Percentiles rank a stretch among this genome's conserved stretches.
Conservation (phyloP, 2,888 invertebrate species). For the Thymelicus acteon region DNA sequence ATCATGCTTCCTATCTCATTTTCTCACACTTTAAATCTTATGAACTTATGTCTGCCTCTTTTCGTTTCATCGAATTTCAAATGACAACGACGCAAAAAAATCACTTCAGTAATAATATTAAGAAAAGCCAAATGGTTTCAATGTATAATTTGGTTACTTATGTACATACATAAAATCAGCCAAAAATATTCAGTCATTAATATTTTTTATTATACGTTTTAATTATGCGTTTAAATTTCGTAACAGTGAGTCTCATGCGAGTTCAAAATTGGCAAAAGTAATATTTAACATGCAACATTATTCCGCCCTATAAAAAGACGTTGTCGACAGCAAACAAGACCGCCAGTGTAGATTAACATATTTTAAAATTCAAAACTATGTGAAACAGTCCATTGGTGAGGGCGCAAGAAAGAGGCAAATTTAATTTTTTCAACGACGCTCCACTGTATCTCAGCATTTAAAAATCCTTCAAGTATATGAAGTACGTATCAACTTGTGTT, state of each 20-base stretch:
- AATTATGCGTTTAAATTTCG: conserved; percentile 16
- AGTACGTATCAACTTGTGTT: conserved; percentile 73
- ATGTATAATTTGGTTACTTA: background rate
- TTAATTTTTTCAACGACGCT: conserved; percentile 69
- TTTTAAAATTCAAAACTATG: conserved; percentile 74
- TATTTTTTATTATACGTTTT: too few species aligned
- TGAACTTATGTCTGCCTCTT: too few species aligned
- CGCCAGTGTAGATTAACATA: conserved; percentile 62
- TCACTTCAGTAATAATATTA: too few species aligned
- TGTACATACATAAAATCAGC: too few species aligned
- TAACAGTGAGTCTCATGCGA: conserved; percentile 22
- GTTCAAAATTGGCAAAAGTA: conserved; percentile 27
- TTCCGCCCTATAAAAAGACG: conserved; percentile 27
- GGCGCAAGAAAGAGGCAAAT: conserved; percentile 69
- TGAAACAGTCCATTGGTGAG: conserved; percentile 67
- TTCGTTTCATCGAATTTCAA: too few species aligned
- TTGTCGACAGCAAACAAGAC: conserved; percentile 52
- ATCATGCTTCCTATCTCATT: too few species aligned
- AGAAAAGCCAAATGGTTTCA: too few species aligned
- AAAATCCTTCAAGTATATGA: conserved; percentile 64
- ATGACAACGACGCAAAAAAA: too few species aligned
- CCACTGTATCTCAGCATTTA: conserved; percentile 55
- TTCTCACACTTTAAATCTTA: too few species aligned
- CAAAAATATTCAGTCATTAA: too few species aligned
- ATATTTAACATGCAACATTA: conserved; percentile 32